Percentiles rank a stretch among this genome's conserved stretches.
These are phyloP conservation scores for Scarus forsteni DNA, from an alignment of 2,797 vertebrate species.

Conservation along the genomic window DNA sequence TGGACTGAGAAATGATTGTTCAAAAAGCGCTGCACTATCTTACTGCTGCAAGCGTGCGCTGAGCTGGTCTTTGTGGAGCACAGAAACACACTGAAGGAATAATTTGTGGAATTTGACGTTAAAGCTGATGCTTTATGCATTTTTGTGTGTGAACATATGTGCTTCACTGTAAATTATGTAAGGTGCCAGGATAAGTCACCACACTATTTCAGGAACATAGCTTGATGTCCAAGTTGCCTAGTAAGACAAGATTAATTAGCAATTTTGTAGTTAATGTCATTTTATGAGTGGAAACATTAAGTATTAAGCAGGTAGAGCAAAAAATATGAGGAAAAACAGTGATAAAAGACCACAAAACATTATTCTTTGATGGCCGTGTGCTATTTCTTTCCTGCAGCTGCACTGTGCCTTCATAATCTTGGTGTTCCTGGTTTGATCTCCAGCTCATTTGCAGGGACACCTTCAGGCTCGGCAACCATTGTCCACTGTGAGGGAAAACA, in stretches of 20 bases:
- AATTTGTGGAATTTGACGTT: conserved; percentile 28
- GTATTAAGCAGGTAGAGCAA: conserved; percentile 8
- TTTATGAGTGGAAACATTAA: conserved; percentile 30
- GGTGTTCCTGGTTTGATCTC: conserved; percentile 63
- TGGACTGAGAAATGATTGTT: conserved; percentile 76
- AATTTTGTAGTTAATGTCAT: conserved; percentile 63
- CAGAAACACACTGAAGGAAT: conserved; percentile 36
- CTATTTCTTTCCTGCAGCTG: conserved; percentile 36
- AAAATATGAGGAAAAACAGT: not conserved
- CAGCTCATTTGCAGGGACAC: conserved; percentile 70
- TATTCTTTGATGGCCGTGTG: conserved; percentile 47
- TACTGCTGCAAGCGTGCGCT: conserved; percentile 41
- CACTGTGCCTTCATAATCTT: conserved; percentile 47
- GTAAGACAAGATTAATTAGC: conserved; percentile 28
- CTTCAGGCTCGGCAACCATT: conserved; percentile 56
- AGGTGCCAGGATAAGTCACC: not conserved
- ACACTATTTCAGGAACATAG: conserved; percentile 23
- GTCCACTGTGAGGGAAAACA: conserved; percentile 62
- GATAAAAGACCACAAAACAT: not conserved
- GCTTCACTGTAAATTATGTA: not conserved
- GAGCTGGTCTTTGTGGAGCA: conserved; percentile 34
- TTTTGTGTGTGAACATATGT: not conserved
- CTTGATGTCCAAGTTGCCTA: not conserved
- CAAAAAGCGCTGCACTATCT: conserved; percentile 66
- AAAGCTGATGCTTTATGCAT: not conserved